Evolutionary conservation across 2,113 vertebrate genomes (phyloP).

Genomic region (Mohoua ochrocephala): DNA sequence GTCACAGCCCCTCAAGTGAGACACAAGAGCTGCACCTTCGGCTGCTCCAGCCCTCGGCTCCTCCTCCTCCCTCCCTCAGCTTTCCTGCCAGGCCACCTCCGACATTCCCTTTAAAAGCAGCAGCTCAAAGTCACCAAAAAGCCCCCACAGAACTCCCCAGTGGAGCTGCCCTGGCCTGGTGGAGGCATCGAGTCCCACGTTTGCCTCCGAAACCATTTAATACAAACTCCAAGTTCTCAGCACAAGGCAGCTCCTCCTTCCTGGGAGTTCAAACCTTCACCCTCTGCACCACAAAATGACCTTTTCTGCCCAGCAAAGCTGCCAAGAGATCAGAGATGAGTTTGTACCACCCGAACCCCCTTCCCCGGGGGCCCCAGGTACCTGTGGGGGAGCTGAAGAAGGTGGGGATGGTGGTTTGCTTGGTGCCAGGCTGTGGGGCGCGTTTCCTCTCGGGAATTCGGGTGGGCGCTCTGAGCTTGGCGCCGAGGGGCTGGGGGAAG

Average conservation of each 20-base stretch:
- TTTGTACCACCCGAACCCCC: rapidly evolving
- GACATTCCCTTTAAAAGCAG: not conserved
- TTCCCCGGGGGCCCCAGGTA: not conserved
- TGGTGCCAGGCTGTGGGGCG: not conserved
- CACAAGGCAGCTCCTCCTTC: not conserved
- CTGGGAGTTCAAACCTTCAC: not conserved
- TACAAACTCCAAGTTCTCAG: not conserved
- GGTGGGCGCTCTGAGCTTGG: not conserved
- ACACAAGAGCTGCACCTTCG: not conserved
- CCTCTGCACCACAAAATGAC: not conserved
- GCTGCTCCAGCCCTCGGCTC: not conserved
- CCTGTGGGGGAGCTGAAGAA: slow-evolving; percentile 61
- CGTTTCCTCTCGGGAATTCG: not conserved
- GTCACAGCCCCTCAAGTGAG: rapidly evolving
- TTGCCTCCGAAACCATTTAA: not conserved
- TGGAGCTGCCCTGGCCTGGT: not conserved
- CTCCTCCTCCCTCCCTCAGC: not conserved
- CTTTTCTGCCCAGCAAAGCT: not conserved
- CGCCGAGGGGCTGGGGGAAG: not conserved
- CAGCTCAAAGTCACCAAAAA: not conserved
- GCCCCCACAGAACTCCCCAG: not conserved
- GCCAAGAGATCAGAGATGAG: rapidly evolving
- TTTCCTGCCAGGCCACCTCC: not conserved
- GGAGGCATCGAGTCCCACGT: not conserved
- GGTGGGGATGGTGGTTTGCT: slow-evolving; percentile 64